Base-by-base conservation (phyloP, 2,888 invertebrate genomes). In the Metacarcinus magister region DNA sequence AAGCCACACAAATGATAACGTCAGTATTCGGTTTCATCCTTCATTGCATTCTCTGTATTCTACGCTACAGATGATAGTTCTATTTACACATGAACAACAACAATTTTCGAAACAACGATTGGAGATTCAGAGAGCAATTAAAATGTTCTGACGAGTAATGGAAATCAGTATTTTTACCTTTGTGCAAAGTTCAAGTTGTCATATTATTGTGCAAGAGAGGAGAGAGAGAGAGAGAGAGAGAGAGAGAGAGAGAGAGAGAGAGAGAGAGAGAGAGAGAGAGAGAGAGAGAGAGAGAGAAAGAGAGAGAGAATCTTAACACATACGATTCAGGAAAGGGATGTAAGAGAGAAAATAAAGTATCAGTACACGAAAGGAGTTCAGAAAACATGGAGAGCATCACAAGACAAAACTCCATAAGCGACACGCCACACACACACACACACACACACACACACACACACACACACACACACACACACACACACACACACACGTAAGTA, bases 261-360 rank as follows among this genome's bases (percentile, higher is more conserved):
- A 75, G 75, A 75, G 75, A 75, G 75, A 75, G 75, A 75, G 75
- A 75, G 75, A 75, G 75, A 75, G 75, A 75, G 75, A 75, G 75
- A 75, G 75, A 75, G 75, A 75, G 75, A 75, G 75, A 75, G 75
- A 75, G 75, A 75, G 75, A 75, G 75, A 75, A n/a, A 75, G 75
- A 75, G 75, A 75, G 75, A 75, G 28, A n/a, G n/a, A 16, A 10
- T 46, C 4, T 46, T 54, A 54, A 54, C n/a, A 54, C 54, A 16
- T 16, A 54, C 54, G 16, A 23, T 75, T 75, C 28, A 75, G 3
- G 0, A 75, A 28, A n/a, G 28, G n/a, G n/a, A n/a, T n/a, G n/a
- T n/a, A n/a, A 4, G 28, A 28, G 28, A 75, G n/a, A 75, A 23
- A 28, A 28, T 28, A n/a, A 28, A 75, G 0, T 5, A 75, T 2